Evolutionary conservation across 2,113 vertebrate genomes (phyloP).

Genomic region (Tichodroma muraria): DNA sequence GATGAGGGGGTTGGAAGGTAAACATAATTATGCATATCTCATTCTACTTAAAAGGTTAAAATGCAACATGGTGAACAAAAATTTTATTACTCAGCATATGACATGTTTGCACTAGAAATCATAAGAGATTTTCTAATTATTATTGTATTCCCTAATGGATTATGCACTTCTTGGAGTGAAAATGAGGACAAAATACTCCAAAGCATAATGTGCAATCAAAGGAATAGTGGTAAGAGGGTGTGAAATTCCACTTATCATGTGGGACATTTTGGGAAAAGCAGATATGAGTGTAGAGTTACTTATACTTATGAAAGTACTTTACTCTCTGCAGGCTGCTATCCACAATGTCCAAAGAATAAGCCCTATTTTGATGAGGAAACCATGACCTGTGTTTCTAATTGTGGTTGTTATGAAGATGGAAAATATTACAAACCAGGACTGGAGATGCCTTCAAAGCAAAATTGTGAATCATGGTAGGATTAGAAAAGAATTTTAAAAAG

Average conservation of each 20-base stretch:
- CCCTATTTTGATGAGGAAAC: slow-evolving; percentile 87
- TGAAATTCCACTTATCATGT: not conserved
- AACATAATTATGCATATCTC: not conserved
- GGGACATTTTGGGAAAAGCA: not conserved
- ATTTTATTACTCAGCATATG: not conserved
- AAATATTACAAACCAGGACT: slow-evolving; percentile 68
- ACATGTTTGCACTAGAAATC: not conserved
- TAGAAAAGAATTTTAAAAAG: not conserved
- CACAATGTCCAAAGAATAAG: slow-evolving; percentile 77
- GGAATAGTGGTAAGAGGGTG: not conserved
- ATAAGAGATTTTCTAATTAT: not conserved
- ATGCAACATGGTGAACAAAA: not conserved
- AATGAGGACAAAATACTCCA: not conserved
- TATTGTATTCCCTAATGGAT: not conserved
- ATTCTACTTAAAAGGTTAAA: not conserved
- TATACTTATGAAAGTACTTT: not conserved
- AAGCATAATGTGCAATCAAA: not conserved
- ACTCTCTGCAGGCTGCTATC: slow-evolving; percentile 83
- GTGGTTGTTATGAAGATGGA: slow-evolving; percentile 77
- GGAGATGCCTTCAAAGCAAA: slow-evolving; percentile 61
- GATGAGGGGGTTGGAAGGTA: slow-evolving; percentile 85
- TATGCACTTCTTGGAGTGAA: not conserved
- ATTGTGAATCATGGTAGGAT: slow-evolving; percentile 84
- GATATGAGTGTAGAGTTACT: not conserved
- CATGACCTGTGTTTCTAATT: slow-evolving; percentile 83